Conservation (phyloP, 2,797 vertebrate species). For the Clarias fuscus region DNA sequence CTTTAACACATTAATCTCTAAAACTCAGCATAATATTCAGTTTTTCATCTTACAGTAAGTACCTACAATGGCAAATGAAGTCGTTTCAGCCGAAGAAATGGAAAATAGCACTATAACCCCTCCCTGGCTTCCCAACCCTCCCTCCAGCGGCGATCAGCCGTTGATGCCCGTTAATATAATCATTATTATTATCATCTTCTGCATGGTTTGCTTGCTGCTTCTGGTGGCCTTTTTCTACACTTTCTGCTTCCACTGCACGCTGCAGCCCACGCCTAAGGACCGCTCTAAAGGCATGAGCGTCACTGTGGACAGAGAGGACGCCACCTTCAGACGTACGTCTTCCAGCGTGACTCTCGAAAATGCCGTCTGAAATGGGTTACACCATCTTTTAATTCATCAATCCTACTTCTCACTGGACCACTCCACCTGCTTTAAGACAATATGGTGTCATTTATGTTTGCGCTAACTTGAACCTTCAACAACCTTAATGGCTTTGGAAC, state of each 20-base stretch:
- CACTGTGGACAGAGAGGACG: constrained; percentile 70
- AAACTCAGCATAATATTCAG: background rate
- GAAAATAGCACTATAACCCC: background rate
- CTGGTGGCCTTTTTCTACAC: constrained; percentile 71
- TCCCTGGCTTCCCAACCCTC: constrained; percentile 38
- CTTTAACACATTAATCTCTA: background rate
- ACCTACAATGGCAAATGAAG: background rate
- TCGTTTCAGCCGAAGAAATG: background rate
- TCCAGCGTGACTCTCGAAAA: constrained; percentile 67
- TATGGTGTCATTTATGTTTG: background rate
- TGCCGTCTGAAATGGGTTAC: constrained; percentile 59
- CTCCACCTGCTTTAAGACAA: background rate
- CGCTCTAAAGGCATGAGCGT: constrained; percentile 12
- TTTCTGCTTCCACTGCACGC: constrained; percentile 73
- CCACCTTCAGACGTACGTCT: constrained; percentile 72
- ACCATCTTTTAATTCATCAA: background rate
- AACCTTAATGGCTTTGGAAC: background rate
- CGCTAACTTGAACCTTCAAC: background rate
- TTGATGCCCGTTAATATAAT: constrained; percentile 65
- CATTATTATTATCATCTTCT: constrained; percentile 70
- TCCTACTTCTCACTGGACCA: background rate
- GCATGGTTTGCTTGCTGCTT: constrained; percentile 73
- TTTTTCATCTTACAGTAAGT: background rate
- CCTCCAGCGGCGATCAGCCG: constrained; percentile 46
- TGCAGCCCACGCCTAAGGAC: constrained; percentile 59